phyloP scores from a whole-genome alignment of 2,888 invertebrate genomes.

The Oscheius sp. region DNA sequence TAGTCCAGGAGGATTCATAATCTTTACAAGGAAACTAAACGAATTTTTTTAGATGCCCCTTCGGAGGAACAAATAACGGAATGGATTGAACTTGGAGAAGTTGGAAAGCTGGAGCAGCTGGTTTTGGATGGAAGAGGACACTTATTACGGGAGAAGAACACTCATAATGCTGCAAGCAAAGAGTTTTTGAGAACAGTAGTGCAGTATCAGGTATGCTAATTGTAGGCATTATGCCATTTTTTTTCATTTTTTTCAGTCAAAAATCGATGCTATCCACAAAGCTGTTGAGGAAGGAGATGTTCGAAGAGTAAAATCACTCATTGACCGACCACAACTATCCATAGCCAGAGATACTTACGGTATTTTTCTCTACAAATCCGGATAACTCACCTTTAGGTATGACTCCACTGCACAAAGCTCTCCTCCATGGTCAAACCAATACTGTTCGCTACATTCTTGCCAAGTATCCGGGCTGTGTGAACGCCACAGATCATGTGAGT shows the following conservation, averaged over 20 bases:
- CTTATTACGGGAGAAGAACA: slow-evolving; percentile 59
- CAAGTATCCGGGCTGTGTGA: slow-evolving; percentile 72
- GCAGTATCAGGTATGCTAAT: slow-evolving; percentile 63
- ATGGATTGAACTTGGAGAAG: slow-evolving; percentile 65
- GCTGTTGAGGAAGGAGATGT: slow-evolving; percentile 86
- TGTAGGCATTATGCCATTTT: not conserved
- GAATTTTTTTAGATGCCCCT: slow-evolving; percentile 63
- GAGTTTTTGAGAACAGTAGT: slow-evolving; percentile 65
- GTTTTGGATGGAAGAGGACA: slow-evolving; percentile 65
- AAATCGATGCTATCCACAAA: slow-evolving; percentile 87
- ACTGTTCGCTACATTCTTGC: slow-evolving; percentile 78
- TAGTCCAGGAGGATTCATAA: not conserved
- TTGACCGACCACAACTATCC: slow-evolving; percentile 79
- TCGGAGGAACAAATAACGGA: slow-evolving; percentile 63
- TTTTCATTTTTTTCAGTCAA: slow-evolving; percentile 76
- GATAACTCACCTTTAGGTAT: slow-evolving; percentile 52
- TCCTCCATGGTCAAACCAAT: slow-evolving; percentile 76
- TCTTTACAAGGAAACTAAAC: too few relatives aligned
- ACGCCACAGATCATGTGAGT: slow-evolving; percentile 71
- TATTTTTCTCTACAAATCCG: slow-evolving; percentile 26
- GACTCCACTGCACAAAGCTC: slow-evolving; percentile 69
- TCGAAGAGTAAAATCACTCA: slow-evolving; percentile 81
- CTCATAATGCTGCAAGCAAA: slow-evolving; percentile 57
- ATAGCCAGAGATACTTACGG: slow-evolving; percentile 82
- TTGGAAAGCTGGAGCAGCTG: slow-evolving; percentile 60